Conservation (phyloP, 2,888 invertebrate genomes). For the Thymelicus lineola region DNA sequence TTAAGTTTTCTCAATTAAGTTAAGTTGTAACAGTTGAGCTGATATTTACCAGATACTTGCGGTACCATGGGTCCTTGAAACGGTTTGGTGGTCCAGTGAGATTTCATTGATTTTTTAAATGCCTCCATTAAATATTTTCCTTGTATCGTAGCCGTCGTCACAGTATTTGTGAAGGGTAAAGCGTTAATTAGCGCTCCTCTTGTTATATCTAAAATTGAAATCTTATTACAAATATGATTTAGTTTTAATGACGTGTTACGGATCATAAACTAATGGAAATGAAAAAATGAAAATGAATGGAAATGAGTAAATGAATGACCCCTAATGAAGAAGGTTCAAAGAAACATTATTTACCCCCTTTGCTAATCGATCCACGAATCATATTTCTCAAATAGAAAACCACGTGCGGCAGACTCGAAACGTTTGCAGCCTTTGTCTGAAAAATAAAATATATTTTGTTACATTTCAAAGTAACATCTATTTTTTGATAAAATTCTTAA, state of each 20-base stretch:
- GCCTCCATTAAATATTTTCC: constrained; percentile 87
- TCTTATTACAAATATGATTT: neutral
- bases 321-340: too few relatives aligned
- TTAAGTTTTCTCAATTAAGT: too few relatives aligned
- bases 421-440: constrained; percentile 55
- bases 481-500: too few relatives aligned
- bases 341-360: constrained; percentile 80
- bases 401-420: constrained; percentile 56
- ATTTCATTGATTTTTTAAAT: constrained; percentile 73
- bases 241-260: neutral
- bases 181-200: constrained; percentile 88
- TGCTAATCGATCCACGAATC: constrained; percentile 87
- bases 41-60: constrained; percentile 83
- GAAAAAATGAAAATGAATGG: too few relatives aligned
- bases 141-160: constrained; percentile 86
- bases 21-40: too few relatives aligned
- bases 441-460: constrained; percentile 43
- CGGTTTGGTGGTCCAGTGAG: constrained; percentile 58
- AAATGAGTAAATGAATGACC: too few relatives aligned
- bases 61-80: constrained; percentile 74
- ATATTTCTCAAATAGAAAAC: constrained; percentile 86
- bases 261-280: neutral
- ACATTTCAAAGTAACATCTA: too few relatives aligned
- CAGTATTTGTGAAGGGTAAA: constrained; percentile 89
- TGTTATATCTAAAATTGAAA: constrained; percentile 85